Evolutionary conservation across 2,797 vertebrate genomes (phyloP).

Genomic region (Eptatretus atami): DNA sequence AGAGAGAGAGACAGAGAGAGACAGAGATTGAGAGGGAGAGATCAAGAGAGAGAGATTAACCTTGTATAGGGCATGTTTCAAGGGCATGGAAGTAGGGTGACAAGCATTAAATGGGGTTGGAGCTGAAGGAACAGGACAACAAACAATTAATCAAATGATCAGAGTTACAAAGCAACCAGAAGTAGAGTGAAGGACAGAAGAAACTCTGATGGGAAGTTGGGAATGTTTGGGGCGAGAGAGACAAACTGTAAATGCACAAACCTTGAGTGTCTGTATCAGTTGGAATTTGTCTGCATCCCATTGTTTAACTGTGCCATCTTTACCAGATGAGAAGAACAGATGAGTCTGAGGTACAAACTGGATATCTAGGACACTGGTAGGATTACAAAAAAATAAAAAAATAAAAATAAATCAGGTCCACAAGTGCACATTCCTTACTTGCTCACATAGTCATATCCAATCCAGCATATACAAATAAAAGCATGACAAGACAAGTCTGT

Average conservation of each 20-base stretch:
- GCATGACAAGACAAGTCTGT: background rate
- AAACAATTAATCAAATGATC: too few relatives aligned
- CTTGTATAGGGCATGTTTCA: background rate
- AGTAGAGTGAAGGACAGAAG: too few relatives aligned
- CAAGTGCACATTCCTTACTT: background rate
- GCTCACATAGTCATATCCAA: too few relatives aligned
- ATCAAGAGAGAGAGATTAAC: background rate
- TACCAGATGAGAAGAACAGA: constrained; percentile 84
- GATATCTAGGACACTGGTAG: constrained; percentile 56
- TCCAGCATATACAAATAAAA: background rate
- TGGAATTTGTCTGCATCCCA: constrained; percentile 94
- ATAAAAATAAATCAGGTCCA: background rate
- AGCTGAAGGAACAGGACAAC: background rate
- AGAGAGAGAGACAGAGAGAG: too few relatives aligned
- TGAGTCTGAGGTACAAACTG: constrained; percentile 82
- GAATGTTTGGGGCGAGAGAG: too few relatives aligned
- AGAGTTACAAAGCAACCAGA: too few relatives aligned
- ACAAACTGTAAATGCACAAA: constrained; percentile 13
- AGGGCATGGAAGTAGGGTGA: background rate
- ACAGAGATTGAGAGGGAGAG: too few relatives aligned
- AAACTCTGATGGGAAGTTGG: too few relatives aligned
- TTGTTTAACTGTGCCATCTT: constrained; percentile 73
- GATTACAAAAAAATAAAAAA: constrained; percentile 9
- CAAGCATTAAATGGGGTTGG: background rate
- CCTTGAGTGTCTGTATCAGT: constrained; percentile 71